phyloP scores from a whole-genome alignment of 2,113 vertebrate species.

The Condylura cristata region DNA sequence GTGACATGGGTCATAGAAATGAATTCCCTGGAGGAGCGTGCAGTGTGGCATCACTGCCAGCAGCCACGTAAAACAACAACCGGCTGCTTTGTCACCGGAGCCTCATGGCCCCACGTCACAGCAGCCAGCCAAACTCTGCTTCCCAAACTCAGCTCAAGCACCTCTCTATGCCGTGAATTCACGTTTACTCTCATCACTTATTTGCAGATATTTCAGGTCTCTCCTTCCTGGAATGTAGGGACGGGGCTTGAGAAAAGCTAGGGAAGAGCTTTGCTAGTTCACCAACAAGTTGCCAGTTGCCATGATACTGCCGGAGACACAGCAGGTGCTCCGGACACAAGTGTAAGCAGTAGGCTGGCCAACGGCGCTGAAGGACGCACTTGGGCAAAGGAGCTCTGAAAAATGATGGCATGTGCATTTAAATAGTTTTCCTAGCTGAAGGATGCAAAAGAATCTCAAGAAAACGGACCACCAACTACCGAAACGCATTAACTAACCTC shows the following conservation, averaged over 20 bases:
- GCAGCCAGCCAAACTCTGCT: background rate
- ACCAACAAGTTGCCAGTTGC: background rate
- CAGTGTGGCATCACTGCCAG: background rate
- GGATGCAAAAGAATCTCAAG: background rate
- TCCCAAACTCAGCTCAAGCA: background rate
- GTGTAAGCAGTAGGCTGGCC: background rate
- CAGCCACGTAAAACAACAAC: background rate
- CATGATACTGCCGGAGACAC: background rate
- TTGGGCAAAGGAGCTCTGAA: background rate
- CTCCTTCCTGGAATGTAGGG: background rate
- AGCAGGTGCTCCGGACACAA: background rate
- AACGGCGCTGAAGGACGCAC: background rate
- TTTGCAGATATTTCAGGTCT: background rate
- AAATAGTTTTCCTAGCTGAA: background rate
- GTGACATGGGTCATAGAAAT: background rate
- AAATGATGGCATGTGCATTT: background rate
- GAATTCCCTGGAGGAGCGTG: background rate
- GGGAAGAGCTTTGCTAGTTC: background rate
- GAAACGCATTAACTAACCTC: background rate
- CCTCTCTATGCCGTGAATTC: fast-evolving
- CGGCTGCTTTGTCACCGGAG: background rate
- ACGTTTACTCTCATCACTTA: background rate
- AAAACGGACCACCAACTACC: background rate
- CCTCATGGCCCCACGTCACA: background rate
- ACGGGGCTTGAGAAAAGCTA: no score